Evolutionary conservation across 2,888 invertebrate genomes (phyloP), one percentile per base, ranked within the genome.

Genomic region (Lissocephala sabroskyi): DNA sequence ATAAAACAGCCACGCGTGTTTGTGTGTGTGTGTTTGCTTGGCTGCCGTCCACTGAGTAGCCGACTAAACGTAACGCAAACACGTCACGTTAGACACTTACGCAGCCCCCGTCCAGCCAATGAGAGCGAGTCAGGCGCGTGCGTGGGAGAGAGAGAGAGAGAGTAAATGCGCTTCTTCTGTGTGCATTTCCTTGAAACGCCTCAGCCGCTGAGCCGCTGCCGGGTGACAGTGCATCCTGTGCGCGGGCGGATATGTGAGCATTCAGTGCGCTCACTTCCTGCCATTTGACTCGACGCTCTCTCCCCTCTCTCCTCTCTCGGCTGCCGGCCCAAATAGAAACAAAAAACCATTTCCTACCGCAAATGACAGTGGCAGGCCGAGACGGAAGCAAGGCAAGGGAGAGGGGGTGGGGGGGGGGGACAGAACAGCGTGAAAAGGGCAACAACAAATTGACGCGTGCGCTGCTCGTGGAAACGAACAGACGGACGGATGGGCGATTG

Each of bases 221-320:
- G n/a, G n/a, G n/a, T n/a, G n/a, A n/a, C n/a, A n/a, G 19, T 18
- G 65, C 71, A 71, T 71, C 71, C 71, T 71, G 77, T 71, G 70
- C 56, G 59, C 67, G 66, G 56, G 71, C 71, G 71, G 71, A 71
- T 66, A 70, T 70, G 71, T 58, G 71, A 66, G 54, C 73, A 59
- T 57, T n/a, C n/a, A n/a, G n/a, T 73, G 74, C 68, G 56, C 59
- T 55, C 50, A 67, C 77, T 71, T 71, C 71, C 71, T 77, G 75
- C 65, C 77, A 70, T 59, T 23, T 74, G 75, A 74, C 75, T 56
- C 51, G 45, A 40, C 50, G 41, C 41, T 47, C 37, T 41, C n/a
- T n/a, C n/a, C n/a, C n/a, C n/a, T n/a, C n/a, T n/a, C n/a, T n/a
- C n/a, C n/a, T n/a, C n/a, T n/a, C n/a, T n/a, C n/a, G n/a, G n/a